Evolutionary conservation across 2,113 vertebrate genomes (phyloP).

Genomic region (Pelusios castaneus): DNA sequence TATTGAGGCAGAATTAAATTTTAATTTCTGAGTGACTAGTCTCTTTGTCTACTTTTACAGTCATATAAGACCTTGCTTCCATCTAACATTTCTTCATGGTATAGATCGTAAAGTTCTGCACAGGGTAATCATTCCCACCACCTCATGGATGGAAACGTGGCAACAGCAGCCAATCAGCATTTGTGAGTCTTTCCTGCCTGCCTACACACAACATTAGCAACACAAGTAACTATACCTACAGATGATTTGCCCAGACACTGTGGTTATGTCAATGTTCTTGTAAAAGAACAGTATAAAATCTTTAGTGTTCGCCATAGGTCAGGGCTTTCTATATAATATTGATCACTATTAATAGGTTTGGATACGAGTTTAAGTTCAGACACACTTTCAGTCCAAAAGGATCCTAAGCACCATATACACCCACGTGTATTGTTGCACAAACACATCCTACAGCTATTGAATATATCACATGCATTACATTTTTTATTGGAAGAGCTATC

Average conservation of each 20-base stretch:
- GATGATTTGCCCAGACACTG: neutral
- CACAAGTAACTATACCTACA: neutral
- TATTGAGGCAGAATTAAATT: neutral
- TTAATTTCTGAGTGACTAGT: neutral
- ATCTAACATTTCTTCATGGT: neutral
- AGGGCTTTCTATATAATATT: neutral
- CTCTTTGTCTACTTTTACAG: neutral
- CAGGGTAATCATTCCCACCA: neutral
- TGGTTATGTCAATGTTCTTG: neutral
- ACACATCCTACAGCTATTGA: neutral
- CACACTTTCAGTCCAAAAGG: neutral
- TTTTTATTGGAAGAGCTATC: neutral
- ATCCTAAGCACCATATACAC: neutral
- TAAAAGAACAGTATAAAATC: neutral
- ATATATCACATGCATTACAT: fast-evolving
- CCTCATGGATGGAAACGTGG: neutral
- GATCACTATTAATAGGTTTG: neutral
- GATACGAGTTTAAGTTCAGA: neutral
- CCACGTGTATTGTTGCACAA: neutral
- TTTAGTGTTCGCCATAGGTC: neutral
- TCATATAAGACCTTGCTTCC: too few relatives aligned
- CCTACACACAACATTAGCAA: neutral
- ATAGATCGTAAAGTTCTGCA: neutral
- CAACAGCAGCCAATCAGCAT: neutral
- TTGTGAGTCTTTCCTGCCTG: neutral